phyloP scores from a whole-genome alignment of 2,113 vertebrate species.

The Dasyurus viverrinus region DNA sequence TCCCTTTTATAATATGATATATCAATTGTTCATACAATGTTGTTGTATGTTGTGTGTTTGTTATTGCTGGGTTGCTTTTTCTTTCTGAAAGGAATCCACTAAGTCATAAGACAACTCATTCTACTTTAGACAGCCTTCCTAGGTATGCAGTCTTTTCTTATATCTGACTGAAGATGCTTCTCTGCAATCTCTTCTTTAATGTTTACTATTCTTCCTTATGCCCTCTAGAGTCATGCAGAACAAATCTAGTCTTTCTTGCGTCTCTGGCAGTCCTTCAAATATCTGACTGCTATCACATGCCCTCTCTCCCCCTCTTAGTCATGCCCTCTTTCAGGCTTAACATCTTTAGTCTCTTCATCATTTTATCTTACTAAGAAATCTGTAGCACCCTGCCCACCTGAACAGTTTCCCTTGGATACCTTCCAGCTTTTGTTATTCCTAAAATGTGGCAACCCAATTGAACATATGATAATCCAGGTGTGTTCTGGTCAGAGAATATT shows the following conservation, averaged over 20 bases:
- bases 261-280: background rate
- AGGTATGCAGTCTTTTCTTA: background rate
- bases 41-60: too few species aligned
- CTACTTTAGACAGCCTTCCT: background rate
- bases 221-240: background rate
- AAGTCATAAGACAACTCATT: background rate
- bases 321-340: background rate
- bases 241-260: background rate
- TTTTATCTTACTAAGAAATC: background rate
- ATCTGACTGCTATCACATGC: background rate
- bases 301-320: background rate
- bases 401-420: background rate
- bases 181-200: background rate
- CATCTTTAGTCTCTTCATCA: background rate
- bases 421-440: background rate
- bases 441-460: background rate
- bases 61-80: background rate
- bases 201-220: background rate
- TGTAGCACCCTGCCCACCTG: background rate
- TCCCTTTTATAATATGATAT: background rate
- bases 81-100: background rate
- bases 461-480: background rate
- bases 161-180: background rate
- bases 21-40: background rate
- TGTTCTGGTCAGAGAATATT: background rate